Evolutionary conservation across 2,113 vertebrate species (phyloP).

Genomic region (Sporophila hypoxantha): DNA sequence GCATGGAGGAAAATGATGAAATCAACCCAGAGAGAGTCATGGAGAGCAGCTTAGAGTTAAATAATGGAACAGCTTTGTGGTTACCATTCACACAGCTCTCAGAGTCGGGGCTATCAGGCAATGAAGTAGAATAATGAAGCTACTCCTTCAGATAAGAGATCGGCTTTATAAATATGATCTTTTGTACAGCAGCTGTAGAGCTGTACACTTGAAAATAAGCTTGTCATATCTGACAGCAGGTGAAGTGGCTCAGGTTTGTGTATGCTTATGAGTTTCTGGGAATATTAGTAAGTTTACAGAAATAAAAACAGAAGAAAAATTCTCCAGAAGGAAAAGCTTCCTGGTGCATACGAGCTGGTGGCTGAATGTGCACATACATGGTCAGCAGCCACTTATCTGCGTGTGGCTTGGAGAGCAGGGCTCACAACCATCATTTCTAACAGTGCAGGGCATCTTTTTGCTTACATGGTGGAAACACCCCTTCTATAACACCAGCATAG

Average conservation of each 20-base stretch:
- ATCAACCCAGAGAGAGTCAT: constrained; percentile 52
- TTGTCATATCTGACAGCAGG: constrained; percentile 53
- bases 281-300: constrained; percentile 36
- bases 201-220: constrained; percentile 60
- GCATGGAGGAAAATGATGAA: constrained; percentile 46
- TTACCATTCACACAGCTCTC: constrained; percentile 59
- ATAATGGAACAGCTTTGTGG: constrained; percentile 62
- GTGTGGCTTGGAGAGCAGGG: background rate
- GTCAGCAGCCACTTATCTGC: background rate
- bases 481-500: background rate
- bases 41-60: constrained; percentile 60
- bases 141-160: constrained; percentile 64
- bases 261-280: constrained; percentile 58
- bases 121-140: constrained; percentile 63
- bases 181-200: constrained; percentile 60
- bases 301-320: constrained; percentile 50
- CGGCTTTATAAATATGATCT: constrained; percentile 61
- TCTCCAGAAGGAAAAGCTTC: background rate
- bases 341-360: background rate
- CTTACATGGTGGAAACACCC: background rate
- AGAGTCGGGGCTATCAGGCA: constrained; percentile 47
- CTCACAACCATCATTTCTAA: background rate
- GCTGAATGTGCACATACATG: background rate
- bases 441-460: background rate
- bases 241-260: constrained; percentile 60